These are phyloP conservation scores for Aspidoscelis tigris DNA, from an alignment of 2,113 vertebrate genomes.

Conservation along the genomic window DNA sequence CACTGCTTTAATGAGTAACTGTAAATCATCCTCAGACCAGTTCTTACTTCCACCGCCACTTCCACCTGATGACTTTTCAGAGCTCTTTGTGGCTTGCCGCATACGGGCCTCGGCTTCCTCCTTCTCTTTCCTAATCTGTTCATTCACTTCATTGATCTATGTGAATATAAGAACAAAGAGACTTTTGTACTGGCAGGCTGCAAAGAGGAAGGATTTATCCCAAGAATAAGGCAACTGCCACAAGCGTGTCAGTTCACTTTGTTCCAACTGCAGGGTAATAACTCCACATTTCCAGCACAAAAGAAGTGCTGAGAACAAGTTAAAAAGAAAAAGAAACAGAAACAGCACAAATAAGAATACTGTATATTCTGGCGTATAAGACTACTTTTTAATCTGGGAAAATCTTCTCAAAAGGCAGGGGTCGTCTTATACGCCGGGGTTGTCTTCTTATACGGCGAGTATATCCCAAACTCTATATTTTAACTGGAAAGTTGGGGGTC, in stretches of 20 bases:
- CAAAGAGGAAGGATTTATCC: neutral
- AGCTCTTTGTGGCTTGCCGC: slow-evolving; percentile 84
- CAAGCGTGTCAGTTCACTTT: neutral
- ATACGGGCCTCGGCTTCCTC: slow-evolving; percentile 92
- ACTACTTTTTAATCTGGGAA: no score
- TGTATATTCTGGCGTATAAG: no score
- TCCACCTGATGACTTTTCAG: slow-evolving; percentile 85
- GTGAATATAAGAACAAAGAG: slow-evolving; percentile 46
- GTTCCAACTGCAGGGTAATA: neutral
- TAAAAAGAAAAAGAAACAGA: neutral
- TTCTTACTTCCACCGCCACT: slow-evolving; percentile 85
- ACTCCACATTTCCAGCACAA: neutral
- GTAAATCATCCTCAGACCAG: slow-evolving; percentile 95
- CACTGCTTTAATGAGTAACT: slow-evolving; percentile 97
- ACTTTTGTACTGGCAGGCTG: neutral
- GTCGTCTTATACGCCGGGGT: no score
- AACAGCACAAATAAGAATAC: neutral
- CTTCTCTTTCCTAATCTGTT: slow-evolving; percentile 88
- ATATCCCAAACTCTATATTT: no score
- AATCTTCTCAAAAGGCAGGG: no score
- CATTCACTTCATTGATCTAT: slow-evolving; percentile 93
- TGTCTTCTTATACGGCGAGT: no score
- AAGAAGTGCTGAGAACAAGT: neutral
- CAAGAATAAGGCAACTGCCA: neutral
- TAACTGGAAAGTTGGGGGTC: no score